phyloP scores from a whole-genome alignment of 2,797 vertebrate species.

The Petrocephalus sullivani region DNA sequence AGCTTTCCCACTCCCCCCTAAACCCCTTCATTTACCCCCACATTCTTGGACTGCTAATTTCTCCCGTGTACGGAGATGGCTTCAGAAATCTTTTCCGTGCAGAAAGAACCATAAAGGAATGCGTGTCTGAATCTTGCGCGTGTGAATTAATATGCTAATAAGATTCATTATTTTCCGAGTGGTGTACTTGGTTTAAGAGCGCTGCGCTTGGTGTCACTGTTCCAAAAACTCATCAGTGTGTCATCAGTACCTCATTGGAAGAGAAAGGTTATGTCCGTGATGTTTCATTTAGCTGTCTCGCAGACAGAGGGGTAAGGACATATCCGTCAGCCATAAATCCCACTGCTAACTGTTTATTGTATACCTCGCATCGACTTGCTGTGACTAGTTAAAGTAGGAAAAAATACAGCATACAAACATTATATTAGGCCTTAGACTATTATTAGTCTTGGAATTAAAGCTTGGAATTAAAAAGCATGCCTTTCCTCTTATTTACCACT shows the following conservation, averaged over 20 bases:
- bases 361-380: neutral
- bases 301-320: neutral
- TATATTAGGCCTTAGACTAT: neutral
- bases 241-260: conserved; percentile 9
- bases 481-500: neutral
- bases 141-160: conserved; percentile 8
- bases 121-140: neutral
- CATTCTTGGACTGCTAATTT: neutral
- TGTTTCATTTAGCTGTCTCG: neutral
- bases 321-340: neutral
- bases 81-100: neutral
- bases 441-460: neutral
- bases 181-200: neutral
- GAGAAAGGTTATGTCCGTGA: neutral
- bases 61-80: neutral
- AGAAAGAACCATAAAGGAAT: neutral
- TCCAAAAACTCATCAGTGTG: neutral
- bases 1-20: neutral
- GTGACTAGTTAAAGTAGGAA: neutral
- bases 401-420: neutral
- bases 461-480: neutral
- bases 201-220: neutral
- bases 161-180: neutral
- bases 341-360: neutral
- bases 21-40: neutral